Percentiles rank a stretch among this genome's conserved stretches.
phyloP scores from a whole-genome alignment of 2,113 vertebrate species.

The Fregetta grallaria region DNA sequence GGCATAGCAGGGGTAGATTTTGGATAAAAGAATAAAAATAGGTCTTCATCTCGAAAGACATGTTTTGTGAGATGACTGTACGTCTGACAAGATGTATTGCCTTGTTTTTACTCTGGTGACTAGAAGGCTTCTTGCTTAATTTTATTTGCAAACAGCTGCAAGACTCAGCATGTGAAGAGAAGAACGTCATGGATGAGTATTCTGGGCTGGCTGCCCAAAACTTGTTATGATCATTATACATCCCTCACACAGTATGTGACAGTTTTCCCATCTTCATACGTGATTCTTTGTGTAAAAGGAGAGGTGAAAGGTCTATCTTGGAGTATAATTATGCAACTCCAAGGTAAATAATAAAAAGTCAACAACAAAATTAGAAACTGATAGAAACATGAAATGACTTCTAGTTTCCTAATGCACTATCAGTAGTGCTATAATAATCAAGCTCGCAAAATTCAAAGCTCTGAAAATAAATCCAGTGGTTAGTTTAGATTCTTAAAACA shows the following conservation, averaged over 20 bases:
- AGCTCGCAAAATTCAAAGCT: neutral
- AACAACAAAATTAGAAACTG: neutral
- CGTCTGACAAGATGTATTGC: neutral
- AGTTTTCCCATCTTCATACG: neutral
- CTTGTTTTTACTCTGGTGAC: neutral
- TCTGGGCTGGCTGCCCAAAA: neutral
- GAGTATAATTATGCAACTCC: neutral
- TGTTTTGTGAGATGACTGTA: neutral
- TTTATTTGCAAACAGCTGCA: conserved; percentile 43
- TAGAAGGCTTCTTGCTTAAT: neutral
- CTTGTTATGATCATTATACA: neutral
- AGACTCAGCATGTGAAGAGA: neutral
- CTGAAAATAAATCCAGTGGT: neutral
- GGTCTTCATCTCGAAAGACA: neutral
- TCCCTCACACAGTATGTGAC: neutral
- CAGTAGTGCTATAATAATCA: neutral
- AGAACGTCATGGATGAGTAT: neutral
- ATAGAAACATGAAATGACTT: neutral
- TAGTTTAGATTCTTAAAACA: neutral
- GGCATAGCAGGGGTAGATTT: neutral
- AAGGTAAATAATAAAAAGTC: neutral
- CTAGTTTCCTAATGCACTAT: neutral
- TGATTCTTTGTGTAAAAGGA: neutral
- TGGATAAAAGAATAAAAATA: neutral
- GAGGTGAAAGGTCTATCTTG: neutral